Evolutionary conservation across 2,888 invertebrate species (phyloP).

Genomic region (Oxyscelio sp.): DNA sequence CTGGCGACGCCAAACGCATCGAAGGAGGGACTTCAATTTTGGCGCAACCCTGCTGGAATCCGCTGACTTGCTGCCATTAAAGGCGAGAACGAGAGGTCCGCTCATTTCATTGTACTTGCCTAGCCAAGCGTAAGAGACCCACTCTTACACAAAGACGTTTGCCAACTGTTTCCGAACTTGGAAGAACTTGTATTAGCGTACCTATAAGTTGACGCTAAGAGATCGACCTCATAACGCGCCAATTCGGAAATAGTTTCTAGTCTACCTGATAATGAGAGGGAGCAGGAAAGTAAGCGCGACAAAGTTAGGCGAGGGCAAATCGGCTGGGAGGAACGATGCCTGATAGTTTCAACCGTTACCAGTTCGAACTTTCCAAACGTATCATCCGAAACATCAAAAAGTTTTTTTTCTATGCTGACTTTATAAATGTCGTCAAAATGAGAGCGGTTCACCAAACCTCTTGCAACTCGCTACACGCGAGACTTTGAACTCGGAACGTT

Average conservation of each 20-base stretch:
- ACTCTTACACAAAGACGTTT: slow-evolving; percentile 78
- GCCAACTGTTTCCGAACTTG: slow-evolving; percentile 80
- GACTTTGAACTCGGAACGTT: too few species aligned
- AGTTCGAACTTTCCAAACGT: slow-evolving; percentile 46
- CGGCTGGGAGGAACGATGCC: slow-evolving; percentile 17
- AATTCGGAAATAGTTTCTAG: slow-evolving; percentile 82
- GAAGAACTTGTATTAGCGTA: slow-evolving; percentile 84
- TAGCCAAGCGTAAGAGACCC: slow-evolving; percentile 66
- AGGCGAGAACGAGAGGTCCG: slow-evolving; percentile 78
- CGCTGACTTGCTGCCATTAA: slow-evolving; percentile 82
- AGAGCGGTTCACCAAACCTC: too few species aligned
- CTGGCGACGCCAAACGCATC: slow-evolving; percentile 23
- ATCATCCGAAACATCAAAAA: slow-evolving; percentile 43
- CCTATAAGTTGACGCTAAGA: slow-evolving; percentile 84
- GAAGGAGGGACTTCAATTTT: slow-evolving; percentile 63
- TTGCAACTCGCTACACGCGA: too few species aligned
- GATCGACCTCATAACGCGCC: slow-evolving; percentile 79
- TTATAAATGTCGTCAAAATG: slow-evolving; percentile 57
- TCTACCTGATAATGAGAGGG: slow-evolving; percentile 68
- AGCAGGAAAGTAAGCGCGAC: slow-evolving; percentile 42
- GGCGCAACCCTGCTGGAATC: slow-evolving; percentile 78
- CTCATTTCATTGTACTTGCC: slow-evolving; percentile 81
- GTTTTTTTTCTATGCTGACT: slow-evolving; percentile 25
- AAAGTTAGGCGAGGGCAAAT: slow-evolving; percentile 19
- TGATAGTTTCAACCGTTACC: slow-evolving; percentile 57